A percentile compares a stretch with the other conserved stretches of the same genome.
These are phyloP conservation scores for Meda fulgida DNA, from an alignment of 2,797 vertebrate genomes.

Conservation along the genomic window DNA sequence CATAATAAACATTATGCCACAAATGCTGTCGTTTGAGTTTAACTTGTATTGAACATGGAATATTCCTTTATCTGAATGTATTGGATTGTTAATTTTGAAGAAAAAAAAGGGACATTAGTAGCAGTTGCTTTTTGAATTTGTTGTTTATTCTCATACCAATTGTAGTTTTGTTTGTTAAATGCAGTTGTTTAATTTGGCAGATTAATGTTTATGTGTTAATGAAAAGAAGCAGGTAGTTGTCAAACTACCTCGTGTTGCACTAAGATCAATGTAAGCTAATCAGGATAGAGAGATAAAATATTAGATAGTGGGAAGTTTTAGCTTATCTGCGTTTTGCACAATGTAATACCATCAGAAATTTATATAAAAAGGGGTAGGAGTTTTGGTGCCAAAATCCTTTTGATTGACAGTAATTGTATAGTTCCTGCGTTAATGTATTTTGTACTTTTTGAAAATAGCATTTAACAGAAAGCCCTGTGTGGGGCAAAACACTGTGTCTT, in stretches of 20 bases:
- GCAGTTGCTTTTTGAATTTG: constrained; percentile 33
- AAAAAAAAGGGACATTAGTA: constrained; percentile 22
- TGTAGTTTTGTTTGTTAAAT: constrained; percentile 23
- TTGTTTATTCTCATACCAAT: constrained; percentile 19
- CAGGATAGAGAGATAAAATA: constrained; percentile 46
- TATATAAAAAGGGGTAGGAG: constrained; percentile 4
- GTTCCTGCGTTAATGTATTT: constrained; percentile 44
- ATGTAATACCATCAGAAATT: constrained; percentile 45
- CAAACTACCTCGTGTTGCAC: constrained; percentile 58
- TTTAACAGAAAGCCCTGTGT: constrained; percentile 53
- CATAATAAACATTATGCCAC: no score
- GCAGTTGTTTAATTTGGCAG: constrained; percentile 45
- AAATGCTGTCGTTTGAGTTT: neutral
- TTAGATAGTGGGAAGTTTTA: constrained; percentile 47
- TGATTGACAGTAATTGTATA: constrained; percentile 24
- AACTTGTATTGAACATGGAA: neutral
- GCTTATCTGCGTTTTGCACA: constrained; percentile 59
- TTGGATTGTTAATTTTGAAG: constrained; percentile 12
- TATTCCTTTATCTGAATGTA: constrained; percentile 41
- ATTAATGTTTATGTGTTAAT: constrained; percentile 29
- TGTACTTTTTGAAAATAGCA: constrained; percentile 53
- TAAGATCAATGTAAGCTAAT: constrained; percentile 55
- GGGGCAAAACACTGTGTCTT: constrained; percentile 62
- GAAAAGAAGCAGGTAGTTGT: constrained; percentile 53
- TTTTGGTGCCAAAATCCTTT: constrained; percentile 46